Percentiles rank a stretch among this genome's conserved stretches.
These are phyloP conservation scores for Heliconius ethilla DNA, from an alignment of 2,888 invertebrate species.

Conservation along the genomic window DNA sequence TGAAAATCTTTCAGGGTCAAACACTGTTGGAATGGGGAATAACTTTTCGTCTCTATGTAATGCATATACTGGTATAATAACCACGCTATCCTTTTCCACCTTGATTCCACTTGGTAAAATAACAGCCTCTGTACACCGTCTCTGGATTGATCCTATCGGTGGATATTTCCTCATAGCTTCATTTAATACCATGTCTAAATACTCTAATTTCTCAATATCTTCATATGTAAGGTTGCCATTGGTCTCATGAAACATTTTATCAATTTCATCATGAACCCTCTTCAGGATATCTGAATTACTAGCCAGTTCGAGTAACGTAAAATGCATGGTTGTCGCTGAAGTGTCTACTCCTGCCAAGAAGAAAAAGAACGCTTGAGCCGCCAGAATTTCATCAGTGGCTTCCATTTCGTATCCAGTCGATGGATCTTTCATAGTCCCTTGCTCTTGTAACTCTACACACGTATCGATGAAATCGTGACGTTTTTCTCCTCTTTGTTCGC, in stretches of 20 bases:
- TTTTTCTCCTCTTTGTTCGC: constrained; percentile 28
- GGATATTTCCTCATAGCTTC: constrained; percentile 74
- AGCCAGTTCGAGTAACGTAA: constrained; percentile 60
- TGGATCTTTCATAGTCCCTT: constrained; percentile 45
- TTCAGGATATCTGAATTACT: constrained; percentile 59
- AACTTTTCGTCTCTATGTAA: constrained; percentile 59
- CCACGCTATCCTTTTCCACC: constrained; percentile 50
- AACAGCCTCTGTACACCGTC: constrained; percentile 58
- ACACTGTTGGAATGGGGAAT: constrained; percentile 53
- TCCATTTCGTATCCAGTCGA: constrained; percentile 46
- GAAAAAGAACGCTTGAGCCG: constrained; percentile 74
- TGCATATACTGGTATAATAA: constrained; percentile 48
- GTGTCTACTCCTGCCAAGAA: constrained; percentile 71
- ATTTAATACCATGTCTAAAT: constrained; percentile 61
- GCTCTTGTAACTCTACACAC: constrained; percentile 48
- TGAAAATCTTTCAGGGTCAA: constrained; percentile 54
- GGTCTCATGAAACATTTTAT: constrained; percentile 52
- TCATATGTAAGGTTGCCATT: constrained; percentile 59
- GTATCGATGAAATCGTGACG: constrained; percentile 51
- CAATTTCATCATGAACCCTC: constrained; percentile 57
- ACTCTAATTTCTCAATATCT: constrained; percentile 57
- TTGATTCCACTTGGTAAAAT: constrained; percentile 54
- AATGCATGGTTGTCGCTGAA: constrained; percentile 61
- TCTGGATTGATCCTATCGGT: constrained; percentile 60
- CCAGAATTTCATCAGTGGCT: constrained; percentile 57